A percentile compares a stretch with the other conserved stretches of the same genome.
phyloP scores from a whole-genome alignment of 2,888 invertebrate species.

The Hirudinaria manillensis region DNA sequence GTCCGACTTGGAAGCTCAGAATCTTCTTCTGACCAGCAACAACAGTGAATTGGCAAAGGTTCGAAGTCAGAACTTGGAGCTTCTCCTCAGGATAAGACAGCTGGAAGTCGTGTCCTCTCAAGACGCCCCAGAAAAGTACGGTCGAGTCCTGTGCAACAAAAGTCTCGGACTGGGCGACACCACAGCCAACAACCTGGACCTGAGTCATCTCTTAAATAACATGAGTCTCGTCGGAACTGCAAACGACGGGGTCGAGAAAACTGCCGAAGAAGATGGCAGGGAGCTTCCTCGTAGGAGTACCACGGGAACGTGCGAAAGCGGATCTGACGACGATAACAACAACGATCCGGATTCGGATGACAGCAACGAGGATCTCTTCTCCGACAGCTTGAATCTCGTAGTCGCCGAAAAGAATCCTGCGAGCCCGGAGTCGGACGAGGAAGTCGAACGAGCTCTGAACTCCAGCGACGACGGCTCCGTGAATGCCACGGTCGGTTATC shows the following conservation, averaged over 20 bases:
- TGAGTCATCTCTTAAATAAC: not conserved
- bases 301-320: not conserved
- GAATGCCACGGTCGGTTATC: not conserved
- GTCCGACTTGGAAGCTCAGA: not conserved
- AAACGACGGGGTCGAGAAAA: not conserved
- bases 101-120: not conserved
- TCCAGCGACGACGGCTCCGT: not conserved
- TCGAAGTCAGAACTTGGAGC: not conserved
- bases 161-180: not conserved
- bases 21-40: not conserved
- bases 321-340: not conserved
- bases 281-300: not conserved
- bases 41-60: not conserved
- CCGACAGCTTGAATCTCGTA: conserved; percentile 7
- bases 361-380: conserved; percentile 4
- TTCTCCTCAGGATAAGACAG: conserved; percentile 1
- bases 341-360: not conserved
- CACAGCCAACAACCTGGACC: not conserved
- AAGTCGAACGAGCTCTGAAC: not conserved
- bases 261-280: not conserved
- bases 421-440: not conserved
- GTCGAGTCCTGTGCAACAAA: not conserved
- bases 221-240: not conserved
- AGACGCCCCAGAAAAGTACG: not conserved
- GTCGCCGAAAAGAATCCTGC: not conserved